A percentile compares a stretch with the other conserved stretches of the same genome.
Conservation (phyloP, 64 coral and sea anemone species). For the Montipora capricornis region DNA sequence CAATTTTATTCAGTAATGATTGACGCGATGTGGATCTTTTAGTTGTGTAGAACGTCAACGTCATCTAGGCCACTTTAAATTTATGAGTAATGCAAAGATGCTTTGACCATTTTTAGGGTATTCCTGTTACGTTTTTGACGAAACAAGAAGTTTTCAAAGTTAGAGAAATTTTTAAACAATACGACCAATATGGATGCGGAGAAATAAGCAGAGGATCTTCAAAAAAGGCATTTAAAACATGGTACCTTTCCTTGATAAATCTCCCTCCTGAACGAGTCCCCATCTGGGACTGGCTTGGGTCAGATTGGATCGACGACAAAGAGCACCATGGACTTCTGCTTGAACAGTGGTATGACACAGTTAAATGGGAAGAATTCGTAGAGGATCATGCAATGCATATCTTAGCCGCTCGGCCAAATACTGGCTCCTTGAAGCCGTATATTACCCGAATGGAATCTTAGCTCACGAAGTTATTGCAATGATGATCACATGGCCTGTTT, state of each 20-base stretch:
- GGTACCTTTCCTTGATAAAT: slow-evolving; percentile 78
- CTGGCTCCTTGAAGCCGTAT: slow-evolving; percentile 47
- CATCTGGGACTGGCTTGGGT: slow-evolving; percentile 51
- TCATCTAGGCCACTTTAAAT: background rate
- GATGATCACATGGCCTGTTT: too few species aligned
- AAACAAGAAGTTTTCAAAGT: slow-evolving; percentile 64
- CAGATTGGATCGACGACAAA: background rate
- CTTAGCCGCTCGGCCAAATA: slow-evolving; percentile 71
- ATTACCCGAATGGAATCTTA: slow-evolving; percentile 38
- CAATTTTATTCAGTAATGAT: background rate
- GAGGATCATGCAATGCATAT: slow-evolving; percentile 41
- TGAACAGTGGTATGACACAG: background rate
- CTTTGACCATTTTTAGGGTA: slow-evolving; percentile 4
- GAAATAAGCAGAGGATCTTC: slow-evolving; percentile 36
- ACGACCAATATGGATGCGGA: slow-evolving; percentile 32
- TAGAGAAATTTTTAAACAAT: slow-evolving; percentile 44
- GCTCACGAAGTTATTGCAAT: background rate
- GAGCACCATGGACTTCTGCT: background rate
- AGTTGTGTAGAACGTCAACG: background rate
- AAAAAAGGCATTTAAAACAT: slow-evolving; percentile 40
- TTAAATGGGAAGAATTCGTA: slow-evolving; percentile 59
- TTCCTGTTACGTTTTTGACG: slow-evolving; percentile 41
- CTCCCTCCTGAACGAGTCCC: slow-evolving; percentile 19
- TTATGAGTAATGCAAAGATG: background rate
- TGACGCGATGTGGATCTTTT: background rate